phyloP scores from a whole-genome alignment of 2,888 invertebrate species.

The Teleogryllus oceanicus region DNA sequence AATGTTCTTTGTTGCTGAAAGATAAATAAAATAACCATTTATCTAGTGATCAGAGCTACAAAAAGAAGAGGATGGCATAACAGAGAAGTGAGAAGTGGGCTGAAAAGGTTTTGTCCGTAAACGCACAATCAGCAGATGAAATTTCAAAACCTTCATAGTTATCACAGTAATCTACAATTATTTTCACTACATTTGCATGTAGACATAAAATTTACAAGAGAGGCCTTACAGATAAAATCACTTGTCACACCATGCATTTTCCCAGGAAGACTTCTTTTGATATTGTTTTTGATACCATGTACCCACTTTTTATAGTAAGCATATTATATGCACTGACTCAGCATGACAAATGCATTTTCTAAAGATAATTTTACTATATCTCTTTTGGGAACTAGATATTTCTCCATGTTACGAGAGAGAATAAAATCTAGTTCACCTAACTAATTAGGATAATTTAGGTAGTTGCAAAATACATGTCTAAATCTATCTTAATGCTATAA shows the following conservation, averaged over 20 bases:
- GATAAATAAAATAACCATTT: no score
- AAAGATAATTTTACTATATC: not conserved
- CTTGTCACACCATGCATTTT: not conserved
- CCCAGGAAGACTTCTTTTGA: not conserved
- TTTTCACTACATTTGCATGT: not conserved
- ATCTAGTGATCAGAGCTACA: no score
- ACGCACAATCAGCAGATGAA: constrained; percentile 5
- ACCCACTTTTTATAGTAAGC: not conserved
- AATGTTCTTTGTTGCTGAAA: no score
- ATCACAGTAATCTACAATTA: not conserved
- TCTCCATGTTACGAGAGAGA: not conserved
- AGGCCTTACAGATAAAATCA: not conserved
- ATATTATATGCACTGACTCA: not conserved
- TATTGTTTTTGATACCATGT: not conserved
- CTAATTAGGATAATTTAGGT: no score
- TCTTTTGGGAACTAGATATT: not conserved
- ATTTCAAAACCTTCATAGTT: not conserved
- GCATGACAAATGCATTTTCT: not conserved
- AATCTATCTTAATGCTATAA: no score
- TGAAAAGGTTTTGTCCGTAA: not conserved
- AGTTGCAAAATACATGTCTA: no score
- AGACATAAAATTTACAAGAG: not conserved
- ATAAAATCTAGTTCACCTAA: no score
- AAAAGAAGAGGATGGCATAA: no score
- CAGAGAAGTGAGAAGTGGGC: not conserved